Evolutionary conservation across 2,797 vertebrate species (phyloP).

Genomic region (Silurus lanzhouensis): DNA sequence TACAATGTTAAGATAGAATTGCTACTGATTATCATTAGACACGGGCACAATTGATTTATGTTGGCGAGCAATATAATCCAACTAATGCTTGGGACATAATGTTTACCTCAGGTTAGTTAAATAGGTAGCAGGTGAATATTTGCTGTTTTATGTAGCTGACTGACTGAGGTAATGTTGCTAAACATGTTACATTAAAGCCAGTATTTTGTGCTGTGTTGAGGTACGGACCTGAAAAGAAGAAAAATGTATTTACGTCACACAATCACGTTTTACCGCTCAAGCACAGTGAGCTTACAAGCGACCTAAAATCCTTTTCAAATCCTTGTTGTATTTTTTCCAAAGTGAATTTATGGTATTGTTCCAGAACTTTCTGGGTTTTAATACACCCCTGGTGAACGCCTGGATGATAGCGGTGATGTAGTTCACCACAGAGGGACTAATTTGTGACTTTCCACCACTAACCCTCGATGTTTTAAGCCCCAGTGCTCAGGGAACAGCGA

Average conservation of each 20-base stretch:
- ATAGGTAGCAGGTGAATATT: background rate
- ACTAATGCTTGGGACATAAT: background rate
- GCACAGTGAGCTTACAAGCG: background rate
- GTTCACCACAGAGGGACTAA: conserved; percentile 10
- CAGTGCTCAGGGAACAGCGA: background rate
- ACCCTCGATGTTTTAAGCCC: background rate
- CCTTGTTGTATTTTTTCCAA: background rate
- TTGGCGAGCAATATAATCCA: background rate
- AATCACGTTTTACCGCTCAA: background rate
- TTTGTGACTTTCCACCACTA: conserved; percentile 6
- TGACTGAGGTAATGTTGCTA: background rate
- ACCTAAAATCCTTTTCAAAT: background rate
- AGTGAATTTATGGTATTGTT: background rate
- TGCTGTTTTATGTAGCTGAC: background rate
- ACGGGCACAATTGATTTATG: background rate
- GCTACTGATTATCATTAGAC: background rate
- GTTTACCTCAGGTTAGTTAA: background rate
- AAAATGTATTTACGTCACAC: background rate
- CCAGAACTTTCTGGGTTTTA: background rate
- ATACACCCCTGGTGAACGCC: background rate
- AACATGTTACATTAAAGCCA: background rate
- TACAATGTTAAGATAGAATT: background rate
- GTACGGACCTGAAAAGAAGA: background rate
- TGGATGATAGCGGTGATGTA: background rate
- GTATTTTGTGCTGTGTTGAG: background rate